A percentile compares a stretch with the other conserved stretches of the same genome.
phyloP scores from a whole-genome alignment of 2,113 vertebrate species.

The Urocolius indicus region DNA sequence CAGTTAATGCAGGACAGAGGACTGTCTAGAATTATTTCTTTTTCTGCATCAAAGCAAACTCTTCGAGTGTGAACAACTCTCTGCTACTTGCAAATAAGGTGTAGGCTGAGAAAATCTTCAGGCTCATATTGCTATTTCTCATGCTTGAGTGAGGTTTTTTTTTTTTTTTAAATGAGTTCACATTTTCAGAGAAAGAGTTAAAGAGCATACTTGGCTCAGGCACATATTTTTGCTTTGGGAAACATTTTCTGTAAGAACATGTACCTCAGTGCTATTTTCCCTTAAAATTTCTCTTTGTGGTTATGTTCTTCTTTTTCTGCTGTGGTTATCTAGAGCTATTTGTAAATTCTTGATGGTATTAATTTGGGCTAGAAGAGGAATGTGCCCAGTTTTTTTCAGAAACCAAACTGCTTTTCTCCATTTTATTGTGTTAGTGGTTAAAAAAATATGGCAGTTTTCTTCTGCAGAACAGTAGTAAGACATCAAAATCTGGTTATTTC shows the following conservation, averaged over 20 bases:
- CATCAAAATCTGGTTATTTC: neutral
- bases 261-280: neutral
- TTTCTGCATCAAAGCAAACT: neutral
- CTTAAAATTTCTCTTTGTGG: neutral
- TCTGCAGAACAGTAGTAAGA: neutral
- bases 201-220: neutral
- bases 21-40: neutral
- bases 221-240: neutral
- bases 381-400: neutral
- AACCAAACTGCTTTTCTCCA: neutral
- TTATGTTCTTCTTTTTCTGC: neutral
- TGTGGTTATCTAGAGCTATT: neutral
- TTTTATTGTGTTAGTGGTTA: neutral
- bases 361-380: neutral
- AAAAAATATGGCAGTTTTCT: conserved; percentile 1
- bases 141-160: neutral
- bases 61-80: neutral
- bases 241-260: neutral
- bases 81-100: neutral
- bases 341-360: neutral
- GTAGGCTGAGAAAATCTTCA: neutral
- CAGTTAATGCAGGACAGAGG: neutral
- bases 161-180: neutral
- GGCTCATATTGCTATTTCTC: neutral
- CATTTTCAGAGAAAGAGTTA: neutral